Evolutionary conservation across 2,888 invertebrate genomes (phyloP), one percentile per base, ranked within the genome.

Genomic region (Coremacera marginata): DNA sequence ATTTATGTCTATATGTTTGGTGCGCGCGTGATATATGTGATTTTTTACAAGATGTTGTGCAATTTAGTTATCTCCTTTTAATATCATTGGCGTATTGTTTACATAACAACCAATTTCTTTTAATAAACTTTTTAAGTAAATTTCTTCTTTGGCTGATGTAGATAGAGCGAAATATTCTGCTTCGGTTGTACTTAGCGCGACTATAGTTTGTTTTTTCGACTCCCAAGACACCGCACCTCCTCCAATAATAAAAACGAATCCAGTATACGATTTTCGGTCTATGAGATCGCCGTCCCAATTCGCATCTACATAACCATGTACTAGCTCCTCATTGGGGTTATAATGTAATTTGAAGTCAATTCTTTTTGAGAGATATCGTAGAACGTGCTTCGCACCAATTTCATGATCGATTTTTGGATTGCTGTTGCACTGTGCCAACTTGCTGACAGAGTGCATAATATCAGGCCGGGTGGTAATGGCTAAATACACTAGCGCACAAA

Each of bases 381-480:
- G 51, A 34, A 81, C 52, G 49, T 79, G 81, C 27, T 79, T 80
- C 16, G 73, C 78, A 3, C 68, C 80, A 0, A 52, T 74, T 57
- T 77, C 44, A 57, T 81, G 79, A 19, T 82, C 82, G 5, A 49
- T 16, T 62, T 82, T 79, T 3, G 82, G 81, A 63, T 80, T 55
- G 2, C n/a, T 73, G 34, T 79, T 82, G 11, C 72, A 75, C 37
- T 82, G 80, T 3, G 81, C 70, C 7, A 79, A 25, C 55, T 80
- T 78, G 14, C 60, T 68, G 0, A 78, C 75, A 3, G 79, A 78
- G 37, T 79, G 79, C 1, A 76, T 11, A 14, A 78, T 81, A 16
- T 79, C 78, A 9, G 79, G 77, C 1, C 78, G 75, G 14, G 78
- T 77, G 3, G 77, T 71, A n/a, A 76, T 73, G 4, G 68, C 74